phyloP scores from a whole-genome alignment of 2,888 invertebrate genomes.

The Palloptera scutellata region DNA sequence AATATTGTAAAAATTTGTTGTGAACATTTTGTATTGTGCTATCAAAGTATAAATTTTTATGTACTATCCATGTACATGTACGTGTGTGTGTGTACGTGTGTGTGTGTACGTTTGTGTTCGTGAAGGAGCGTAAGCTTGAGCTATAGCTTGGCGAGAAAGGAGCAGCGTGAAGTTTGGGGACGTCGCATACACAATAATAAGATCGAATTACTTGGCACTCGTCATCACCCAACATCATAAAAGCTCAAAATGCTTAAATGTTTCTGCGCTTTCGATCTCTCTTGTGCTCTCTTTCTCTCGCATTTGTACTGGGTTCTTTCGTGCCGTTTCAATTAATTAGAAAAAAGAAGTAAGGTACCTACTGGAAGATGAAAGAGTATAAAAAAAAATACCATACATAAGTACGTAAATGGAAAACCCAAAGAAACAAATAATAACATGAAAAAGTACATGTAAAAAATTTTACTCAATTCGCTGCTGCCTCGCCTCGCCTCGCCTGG shows the following conservation, averaged over 20 bases:
- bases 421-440: constrained; percentile 57
- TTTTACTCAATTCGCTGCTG: constrained; percentile 1
- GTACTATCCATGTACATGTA: constrained; percentile 15
- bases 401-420: constrained; percentile 38
- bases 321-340: constrained; percentile 57
- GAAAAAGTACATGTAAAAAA: constrained; percentile 52
- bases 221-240: neutral
- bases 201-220: no score
- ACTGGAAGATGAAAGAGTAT: neutral
- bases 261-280: constrained; percentile 5
- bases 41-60: no score
- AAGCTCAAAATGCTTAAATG: constrained; percentile 7
- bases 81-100: constrained; percentile 32
- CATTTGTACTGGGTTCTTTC: neutral
- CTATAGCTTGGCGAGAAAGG: neutral
- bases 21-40: constrained; percentile 16
- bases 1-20: constrained; percentile 56
- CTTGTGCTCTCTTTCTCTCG: constrained; percentile 25
- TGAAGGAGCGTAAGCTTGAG: neutral
- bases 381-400: constrained; percentile 1
- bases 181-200: no score
- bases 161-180: neutral
- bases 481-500: constrained; percentile 9
- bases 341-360: constrained; percentile 40
- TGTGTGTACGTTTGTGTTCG: constrained; percentile 19